Percentiles rank a stretch among this genome's conserved stretches.
Evolutionary conservation across 2,888 invertebrate species (phyloP).

Genomic region (Agrotis exclamationis): DNA sequence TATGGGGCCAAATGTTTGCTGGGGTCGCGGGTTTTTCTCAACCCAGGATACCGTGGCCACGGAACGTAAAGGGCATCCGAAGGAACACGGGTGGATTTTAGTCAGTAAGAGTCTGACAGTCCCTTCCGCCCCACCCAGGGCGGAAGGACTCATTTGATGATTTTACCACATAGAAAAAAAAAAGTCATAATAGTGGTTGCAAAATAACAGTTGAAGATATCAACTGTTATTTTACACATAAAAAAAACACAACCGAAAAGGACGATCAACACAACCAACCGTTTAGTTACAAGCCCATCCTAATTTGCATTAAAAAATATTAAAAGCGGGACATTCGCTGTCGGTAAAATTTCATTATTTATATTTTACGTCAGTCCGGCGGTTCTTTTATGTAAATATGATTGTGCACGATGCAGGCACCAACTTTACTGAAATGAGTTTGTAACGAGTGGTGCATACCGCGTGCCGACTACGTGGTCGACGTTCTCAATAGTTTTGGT

Average conservation of each 20-base stretch:
- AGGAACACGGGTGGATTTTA: too few relatives aligned
- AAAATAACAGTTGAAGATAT: too few relatives aligned
- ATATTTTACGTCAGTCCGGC: constrained; percentile 68
- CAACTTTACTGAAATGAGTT: constrained; percentile 76
- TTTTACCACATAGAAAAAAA: too few relatives aligned
- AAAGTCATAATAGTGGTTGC: too few relatives aligned
- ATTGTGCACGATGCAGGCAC: constrained; percentile 71
- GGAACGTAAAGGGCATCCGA: too few relatives aligned
- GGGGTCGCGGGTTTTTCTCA: too few relatives aligned
- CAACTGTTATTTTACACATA: not conserved
- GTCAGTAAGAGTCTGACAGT: too few relatives aligned
- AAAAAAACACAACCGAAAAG: constrained; percentile 23
- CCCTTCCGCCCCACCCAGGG: too few relatives aligned
- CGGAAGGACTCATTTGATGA: too few relatives aligned
- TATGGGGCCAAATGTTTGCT: too few relatives aligned
- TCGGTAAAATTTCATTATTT: constrained; percentile 68
- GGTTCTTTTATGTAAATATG: constrained; percentile 75
- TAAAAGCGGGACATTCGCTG: constrained; percentile 55
- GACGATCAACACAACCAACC: constrained; percentile 22
- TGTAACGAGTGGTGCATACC: constrained; percentile 72
- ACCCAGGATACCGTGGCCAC: too few relatives aligned
- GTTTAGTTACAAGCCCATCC: constrained; percentile 38
- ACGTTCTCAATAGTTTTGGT: constrained; percentile 49
- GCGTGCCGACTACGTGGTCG: constrained; percentile 64
- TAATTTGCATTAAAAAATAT: constrained; percentile 61